Conservation (phyloP, 2,888 invertebrate species). For the Ceratothoa steindachneri region DNA sequence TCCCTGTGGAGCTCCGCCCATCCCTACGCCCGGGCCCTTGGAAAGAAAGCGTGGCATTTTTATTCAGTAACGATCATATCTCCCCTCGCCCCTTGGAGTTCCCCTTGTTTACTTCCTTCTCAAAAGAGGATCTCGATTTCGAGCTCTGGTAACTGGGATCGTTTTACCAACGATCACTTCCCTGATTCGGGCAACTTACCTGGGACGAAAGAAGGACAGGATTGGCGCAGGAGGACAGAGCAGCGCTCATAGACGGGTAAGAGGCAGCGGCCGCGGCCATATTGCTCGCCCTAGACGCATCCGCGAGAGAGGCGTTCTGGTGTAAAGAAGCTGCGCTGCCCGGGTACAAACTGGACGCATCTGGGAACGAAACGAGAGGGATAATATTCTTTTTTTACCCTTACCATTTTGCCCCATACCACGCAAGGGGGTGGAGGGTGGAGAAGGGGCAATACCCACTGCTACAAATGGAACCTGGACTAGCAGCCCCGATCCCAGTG, state of each 20-base stretch:
- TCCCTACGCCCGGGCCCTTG: neutral
- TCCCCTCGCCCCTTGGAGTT: neutral
- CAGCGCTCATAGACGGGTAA: constrained; percentile 39
- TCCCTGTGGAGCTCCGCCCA: constrained; percentile 9
- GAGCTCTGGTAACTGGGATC: neutral
- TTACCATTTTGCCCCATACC: too few relatives aligned
- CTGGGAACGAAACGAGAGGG: too few relatives aligned
- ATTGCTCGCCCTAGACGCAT: constrained; percentile 16
- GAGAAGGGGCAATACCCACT: too few relatives aligned
- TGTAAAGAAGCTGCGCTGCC: neutral
- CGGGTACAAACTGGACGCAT: constrained; percentile 3
- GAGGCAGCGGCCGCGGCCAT: constrained; percentile 43
- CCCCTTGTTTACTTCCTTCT: too few relatives aligned
- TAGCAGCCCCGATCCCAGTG: too few relatives aligned
- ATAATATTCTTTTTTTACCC: too few relatives aligned
- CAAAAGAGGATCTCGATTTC: too few relatives aligned
- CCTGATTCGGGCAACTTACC: constrained; percentile 16
- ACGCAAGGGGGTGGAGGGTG: too few relatives aligned
- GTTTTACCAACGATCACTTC: neutral
- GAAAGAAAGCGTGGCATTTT: neutral
- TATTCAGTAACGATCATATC: neutral
- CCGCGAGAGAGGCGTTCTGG: neutral
- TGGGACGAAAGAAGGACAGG: constrained; percentile 30
- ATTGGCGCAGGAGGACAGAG: constrained; percentile 26
- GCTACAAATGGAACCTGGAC: too few relatives aligned